Evolutionary conservation across 1,140 invertebrate genomes (phyloP), one percentile per base, ranked within the genome.

Genomic region (Chrysomallon squamiferum): DNA sequence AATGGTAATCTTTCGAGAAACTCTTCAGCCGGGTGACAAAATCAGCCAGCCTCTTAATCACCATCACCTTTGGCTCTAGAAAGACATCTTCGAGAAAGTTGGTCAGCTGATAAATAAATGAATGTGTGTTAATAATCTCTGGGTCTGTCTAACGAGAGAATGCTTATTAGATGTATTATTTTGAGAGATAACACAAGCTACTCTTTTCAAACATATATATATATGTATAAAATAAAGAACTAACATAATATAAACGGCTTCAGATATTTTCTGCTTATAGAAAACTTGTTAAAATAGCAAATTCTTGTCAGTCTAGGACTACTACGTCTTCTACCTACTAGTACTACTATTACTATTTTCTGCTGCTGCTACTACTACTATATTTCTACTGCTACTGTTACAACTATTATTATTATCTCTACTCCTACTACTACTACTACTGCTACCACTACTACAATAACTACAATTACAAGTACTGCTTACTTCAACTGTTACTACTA

Each of bases 11-110:
- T 75, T 88, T 87, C 2, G 91, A 90, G 27, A 92, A 90, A 65
- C 90, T 85, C 69, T 90, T 89, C 64, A 93, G 81, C 75, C 92
- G 91, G 0, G 90, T 90, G 15, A 93, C 87, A 71, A 90, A 88
- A 79, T 92, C 89, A 3, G 88, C 88, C 11, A 94, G 84, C 71
- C 91, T 87, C 74, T 92, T 92, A 58, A 93, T 92, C 1, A 89
- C 86, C 69, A 92, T 90, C 6, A 93, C 91, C 45, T 93, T 92
- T 74, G 92, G 91, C 71, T 90, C 88, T 35, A 93, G 76, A 72
- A 89, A 92, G 75, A 92, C 88, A 0, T 86, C 87, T 79, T 93
- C 92, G 59, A 93, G 79, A 72, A 91, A 93, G 75, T 92, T 90
- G 68, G 89, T 88, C 59, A 74, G 47, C 72, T 76, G 58, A 29